phyloP scores from a whole-genome alignment of 2,113 vertebrate genomes.

The Percina caprodes region DNA sequence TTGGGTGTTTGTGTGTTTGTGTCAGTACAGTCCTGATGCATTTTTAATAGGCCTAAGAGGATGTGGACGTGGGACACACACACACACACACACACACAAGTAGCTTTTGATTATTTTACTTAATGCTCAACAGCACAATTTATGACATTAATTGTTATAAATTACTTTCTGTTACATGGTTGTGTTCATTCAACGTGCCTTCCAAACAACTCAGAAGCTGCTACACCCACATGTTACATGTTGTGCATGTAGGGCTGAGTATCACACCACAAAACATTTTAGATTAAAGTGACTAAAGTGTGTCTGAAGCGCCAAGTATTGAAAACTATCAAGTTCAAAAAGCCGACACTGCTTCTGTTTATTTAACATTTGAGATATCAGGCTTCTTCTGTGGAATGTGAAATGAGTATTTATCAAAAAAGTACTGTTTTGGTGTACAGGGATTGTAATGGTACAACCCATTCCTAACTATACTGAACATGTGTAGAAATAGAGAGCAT shows the following conservation, averaged over 20 bases:
- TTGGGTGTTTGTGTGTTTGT: not conserved
- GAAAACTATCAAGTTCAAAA: not conserved
- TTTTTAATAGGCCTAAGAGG: conserved; percentile 37
- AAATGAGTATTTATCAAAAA: no score
- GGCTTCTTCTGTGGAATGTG: no score
- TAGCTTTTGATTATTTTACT: not conserved
- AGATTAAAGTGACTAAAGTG: not conserved
- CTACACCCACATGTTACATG: not conserved
- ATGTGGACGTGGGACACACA: conserved; percentile 3
- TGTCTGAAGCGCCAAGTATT: not conserved
- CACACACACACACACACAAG: not conserved
- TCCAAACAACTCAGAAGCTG: not conserved
- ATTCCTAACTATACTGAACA: no score
- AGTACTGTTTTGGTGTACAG: no score
- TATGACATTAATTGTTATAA: not conserved
- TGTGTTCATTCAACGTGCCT: not conserved
- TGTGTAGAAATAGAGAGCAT: no score
- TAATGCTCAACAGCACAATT: not conserved
- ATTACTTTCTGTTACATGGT: not conserved
- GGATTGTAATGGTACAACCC: no score
- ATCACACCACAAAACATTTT: not conserved
- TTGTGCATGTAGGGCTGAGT: not conserved
- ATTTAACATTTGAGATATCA: no score
- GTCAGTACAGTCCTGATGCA: conserved; percentile 16
- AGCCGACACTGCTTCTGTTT: not conserved